A percentile compares a stretch with the other conserved stretches of the same genome.
These are phyloP conservation scores for Sorex araneus DNA, from an alignment of 2,113 vertebrate species.

Conservation along the genomic window DNA sequence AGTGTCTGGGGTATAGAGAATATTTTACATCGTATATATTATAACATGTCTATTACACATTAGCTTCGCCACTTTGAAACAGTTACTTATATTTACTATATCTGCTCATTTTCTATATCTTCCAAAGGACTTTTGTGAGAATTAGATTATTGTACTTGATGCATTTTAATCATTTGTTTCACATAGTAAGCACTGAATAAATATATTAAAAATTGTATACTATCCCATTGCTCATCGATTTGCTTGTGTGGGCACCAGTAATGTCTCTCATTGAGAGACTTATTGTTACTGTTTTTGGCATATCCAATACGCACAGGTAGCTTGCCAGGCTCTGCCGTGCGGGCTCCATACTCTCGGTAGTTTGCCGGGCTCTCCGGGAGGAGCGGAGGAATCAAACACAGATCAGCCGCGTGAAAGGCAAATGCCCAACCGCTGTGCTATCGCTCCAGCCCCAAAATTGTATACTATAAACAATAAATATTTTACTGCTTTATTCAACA, in stretches of 20 bases:
- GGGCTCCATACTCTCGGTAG: too few species aligned
- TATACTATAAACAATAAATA: not conserved
- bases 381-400: too few species aligned
- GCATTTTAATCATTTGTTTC: conserved; percentile 32
- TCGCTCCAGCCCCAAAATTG: not conserved
- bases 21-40: conserved; percentile 49
- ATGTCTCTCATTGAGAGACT: too few species aligned
- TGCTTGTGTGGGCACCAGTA: too few species aligned
- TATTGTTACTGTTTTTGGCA: too few species aligned
- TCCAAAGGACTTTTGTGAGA: conserved; percentile 26
- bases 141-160: conserved; percentile 43
- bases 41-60: conserved; percentile 4
- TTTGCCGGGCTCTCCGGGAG: too few species aligned
- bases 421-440: too few species aligned
- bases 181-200: conserved; percentile 40
- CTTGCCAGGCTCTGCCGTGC: too few species aligned
- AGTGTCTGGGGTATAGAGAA: conserved; percentile 20
- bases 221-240: too few species aligned
- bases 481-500: not conserved
- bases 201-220: not conserved
- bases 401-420: too few species aligned
- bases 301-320: too few species aligned
- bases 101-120: conserved; percentile 31
- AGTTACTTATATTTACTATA: conserved; percentile 1
- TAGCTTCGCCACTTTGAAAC: conserved; percentile 20